phyloP scores from a whole-genome alignment of 2,888 invertebrate genomes.

The Lasius platythorax region DNA sequence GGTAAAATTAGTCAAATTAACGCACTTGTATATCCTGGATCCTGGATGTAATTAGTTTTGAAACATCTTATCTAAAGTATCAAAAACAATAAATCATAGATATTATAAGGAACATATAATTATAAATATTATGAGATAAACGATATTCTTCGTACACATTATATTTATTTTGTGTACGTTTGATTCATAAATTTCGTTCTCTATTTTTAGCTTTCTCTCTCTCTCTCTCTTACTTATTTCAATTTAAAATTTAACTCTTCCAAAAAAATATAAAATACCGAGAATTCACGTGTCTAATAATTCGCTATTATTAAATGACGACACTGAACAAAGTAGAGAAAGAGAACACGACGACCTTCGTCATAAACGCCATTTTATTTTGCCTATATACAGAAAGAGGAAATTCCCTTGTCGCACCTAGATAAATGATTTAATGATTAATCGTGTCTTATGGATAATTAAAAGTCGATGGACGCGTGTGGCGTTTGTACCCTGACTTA shows the following conservation, averaged over 20 bases:
- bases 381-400: constrained; percentile 77
- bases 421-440: constrained; percentile 72
- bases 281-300: neutral
- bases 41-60: no score
- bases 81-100: neutral
- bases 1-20: no score
- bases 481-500: constrained; percentile 73
- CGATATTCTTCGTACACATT: neutral
- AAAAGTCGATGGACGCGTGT: constrained; percentile 61
- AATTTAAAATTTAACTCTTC: neutral
- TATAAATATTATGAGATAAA: neutral
- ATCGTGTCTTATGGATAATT: constrained; percentile 75
- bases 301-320: no score
- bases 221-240: neutral
- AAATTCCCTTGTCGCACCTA: constrained; percentile 73
- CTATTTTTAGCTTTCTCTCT: neutral
- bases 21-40: no score
- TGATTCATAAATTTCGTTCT: neutral
- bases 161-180: neutral
- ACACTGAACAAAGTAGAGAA: neutral
- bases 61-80: neutral
- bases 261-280: neutral
- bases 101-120: neutral
- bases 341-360: constrained; percentile 40
- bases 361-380: constrained; percentile 79